phyloP scores from a whole-genome alignment of 2,888 invertebrate genomes.

The Priapulus caudatus region DNA sequence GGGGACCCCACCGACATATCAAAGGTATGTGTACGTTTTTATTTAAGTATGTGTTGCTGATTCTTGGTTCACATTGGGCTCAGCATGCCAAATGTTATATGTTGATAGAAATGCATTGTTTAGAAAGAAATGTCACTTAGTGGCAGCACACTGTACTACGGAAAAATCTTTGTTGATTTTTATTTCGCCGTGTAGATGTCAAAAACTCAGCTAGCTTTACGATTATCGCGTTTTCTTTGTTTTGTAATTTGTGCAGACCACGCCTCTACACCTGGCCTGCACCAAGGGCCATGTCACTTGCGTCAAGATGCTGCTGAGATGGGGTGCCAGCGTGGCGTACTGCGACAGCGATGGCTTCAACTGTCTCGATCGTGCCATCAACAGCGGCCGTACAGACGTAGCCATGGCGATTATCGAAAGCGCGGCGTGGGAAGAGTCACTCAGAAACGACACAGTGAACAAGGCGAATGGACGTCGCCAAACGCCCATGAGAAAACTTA shows the following conservation, averaged over 20 bases:
- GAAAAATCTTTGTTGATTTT: too few relatives aligned
- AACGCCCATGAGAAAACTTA: constrained; percentile 43
- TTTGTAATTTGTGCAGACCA: constrained; percentile 35
- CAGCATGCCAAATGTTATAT: too few relatives aligned
- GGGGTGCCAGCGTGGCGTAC: constrained; percentile 35
- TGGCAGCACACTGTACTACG: too few relatives aligned
- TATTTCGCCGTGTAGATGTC: too few relatives aligned
- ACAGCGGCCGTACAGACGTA: constrained; percentile 37
- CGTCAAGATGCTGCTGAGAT: constrained; percentile 36
- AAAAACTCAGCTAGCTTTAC: too few relatives aligned
- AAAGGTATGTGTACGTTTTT: constrained; percentile 27
- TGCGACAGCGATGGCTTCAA: constrained; percentile 36
- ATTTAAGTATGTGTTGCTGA: constrained; percentile 17
- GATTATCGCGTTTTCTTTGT: too few relatives aligned
- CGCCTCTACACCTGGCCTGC: constrained; percentile 41
- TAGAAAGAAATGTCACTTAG: too few relatives aligned
- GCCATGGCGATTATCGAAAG: constrained; percentile 38
- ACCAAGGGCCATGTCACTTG: constrained; percentile 36
- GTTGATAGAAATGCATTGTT: too few relatives aligned
- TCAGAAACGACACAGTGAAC: constrained; percentile 36
- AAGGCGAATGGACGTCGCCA: constrained; percentile 26
- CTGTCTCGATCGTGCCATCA: constrained; percentile 40
- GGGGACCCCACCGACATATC: constrained; percentile 40
- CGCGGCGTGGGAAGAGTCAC: constrained; percentile 37
- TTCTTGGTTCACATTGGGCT: too few relatives aligned